These are phyloP conservation scores for Maccullochella peelii DNA, from an alignment of 2,113 vertebrate genomes.

Conservation along the genomic window DNA sequence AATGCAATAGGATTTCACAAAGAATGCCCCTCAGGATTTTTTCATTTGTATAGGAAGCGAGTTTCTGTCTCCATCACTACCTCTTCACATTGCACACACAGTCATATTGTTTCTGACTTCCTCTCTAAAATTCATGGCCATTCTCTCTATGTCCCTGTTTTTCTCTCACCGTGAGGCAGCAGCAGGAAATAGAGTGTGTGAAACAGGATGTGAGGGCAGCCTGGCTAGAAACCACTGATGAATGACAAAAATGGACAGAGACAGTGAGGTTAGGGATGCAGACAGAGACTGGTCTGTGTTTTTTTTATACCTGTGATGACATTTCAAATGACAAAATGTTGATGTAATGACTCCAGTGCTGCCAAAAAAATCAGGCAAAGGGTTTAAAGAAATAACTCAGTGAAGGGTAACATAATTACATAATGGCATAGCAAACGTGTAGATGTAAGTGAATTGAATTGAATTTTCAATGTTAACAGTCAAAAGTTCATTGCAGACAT, in stretches of 20 bases:
- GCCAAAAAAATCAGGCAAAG: background rate
- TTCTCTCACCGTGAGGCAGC: slow-evolving; percentile 46
- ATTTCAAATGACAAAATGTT: background rate
- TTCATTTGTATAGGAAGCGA: slow-evolving; percentile 33
- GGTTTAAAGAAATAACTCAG: background rate
- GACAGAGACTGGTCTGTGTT: background rate
- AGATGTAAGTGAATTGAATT: background rate
- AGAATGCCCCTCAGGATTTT: slow-evolving; percentile 28
- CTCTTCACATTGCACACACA: slow-evolving; percentile 21
- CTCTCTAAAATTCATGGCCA: slow-evolving; percentile 8
- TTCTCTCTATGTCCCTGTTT: slow-evolving; percentile 19
- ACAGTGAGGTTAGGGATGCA: slow-evolving; percentile 7
- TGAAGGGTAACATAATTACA: background rate
- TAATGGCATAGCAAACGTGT: background rate
- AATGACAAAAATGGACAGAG: slow-evolving; percentile 31
- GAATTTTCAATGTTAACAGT: background rate
- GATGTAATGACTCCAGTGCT: background rate
- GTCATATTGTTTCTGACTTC: slow-evolving; percentile 42
- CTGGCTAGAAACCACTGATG: slow-evolving; percentile 34
- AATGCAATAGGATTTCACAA: slow-evolving; percentile 1
- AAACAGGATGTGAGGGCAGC: slow-evolving; percentile 69
- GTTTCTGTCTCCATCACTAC: slow-evolving; percentile 43
- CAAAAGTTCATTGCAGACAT: background rate
- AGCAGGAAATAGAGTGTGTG: slow-evolving; percentile 62
- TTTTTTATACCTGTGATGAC: background rate